Evolutionary conservation across 2,113 vertebrate species (phyloP).

Genomic region (Azemiops feae): DNA sequence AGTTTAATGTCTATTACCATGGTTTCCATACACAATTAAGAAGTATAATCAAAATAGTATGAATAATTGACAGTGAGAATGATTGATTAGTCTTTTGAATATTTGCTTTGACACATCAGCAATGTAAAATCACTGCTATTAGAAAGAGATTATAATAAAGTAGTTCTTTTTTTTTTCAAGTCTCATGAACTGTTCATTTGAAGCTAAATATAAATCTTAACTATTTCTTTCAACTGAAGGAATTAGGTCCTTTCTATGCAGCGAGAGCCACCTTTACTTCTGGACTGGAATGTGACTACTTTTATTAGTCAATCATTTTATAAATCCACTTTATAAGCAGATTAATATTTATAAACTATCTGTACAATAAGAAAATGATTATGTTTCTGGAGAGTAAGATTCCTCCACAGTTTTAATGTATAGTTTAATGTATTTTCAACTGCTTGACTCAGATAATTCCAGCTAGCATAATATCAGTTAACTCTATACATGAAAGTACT

Average conservation of each 20-base stretch:
- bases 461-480: not conserved
- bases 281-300: not conserved
- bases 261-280: not conserved
- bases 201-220: constrained; percentile 11
- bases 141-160: constrained; percentile 57
- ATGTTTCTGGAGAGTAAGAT: not conserved
- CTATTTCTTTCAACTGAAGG: not conserved
- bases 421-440: not conserved
- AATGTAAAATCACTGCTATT: constrained; percentile 44
- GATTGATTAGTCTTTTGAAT: constrained; percentile 30
- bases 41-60: constrained; percentile 26
- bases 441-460: not conserved
- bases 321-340: not conserved
- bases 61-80: not conserved
- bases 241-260: not conserved
- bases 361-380: not conserved
- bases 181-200: constrained; percentile 30
- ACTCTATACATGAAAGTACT: not conserved
- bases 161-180: not conserved
- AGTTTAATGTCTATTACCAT: not conserved
- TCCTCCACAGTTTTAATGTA: not conserved
- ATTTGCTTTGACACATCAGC: constrained; percentile 49
- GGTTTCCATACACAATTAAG: constrained; percentile 28
- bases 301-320: not conserved
- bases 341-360: not conserved